Evolutionary conservation across 2,113 vertebrate species (phyloP), one percentile per base, ranked within the genome.

Genomic region (Herpetotheres cachinnans): DNA sequence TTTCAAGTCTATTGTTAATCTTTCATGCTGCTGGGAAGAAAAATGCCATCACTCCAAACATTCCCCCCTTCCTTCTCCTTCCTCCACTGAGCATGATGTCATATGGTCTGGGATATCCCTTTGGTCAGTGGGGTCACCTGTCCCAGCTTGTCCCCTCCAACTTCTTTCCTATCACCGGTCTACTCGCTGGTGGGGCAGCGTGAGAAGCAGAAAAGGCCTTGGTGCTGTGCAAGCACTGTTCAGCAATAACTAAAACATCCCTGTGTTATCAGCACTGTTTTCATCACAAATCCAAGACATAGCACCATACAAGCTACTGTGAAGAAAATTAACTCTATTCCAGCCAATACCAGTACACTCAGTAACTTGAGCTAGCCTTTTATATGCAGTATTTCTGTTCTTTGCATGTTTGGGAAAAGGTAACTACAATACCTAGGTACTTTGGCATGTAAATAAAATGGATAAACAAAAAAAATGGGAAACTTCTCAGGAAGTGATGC

Each of bases 71-170:
- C 29, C 16, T 63, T 1, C 22, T 36, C 32, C 27, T 65, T 56
- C 17, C 24, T n/a, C 17, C 17, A 3, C 49, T 70, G 27, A 78
- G 22, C 0, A 0, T 54, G 44, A 49, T 27, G 15, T n/a, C 27
- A 4, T n/a, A 11, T 21, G 30, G 8, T 38, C 2, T 63, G 55
- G 40, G 24, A 15, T 54, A 55, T 79, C 27, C n/a, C 58, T 85
- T 36, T 72, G 47, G 40, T 67, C 40, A n/a, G 19, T 8, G 30
- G 30, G 30, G 20, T 47, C 38, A 67, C 46, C 32, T 82, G 54
- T 67, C 58, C 22, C 22, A 27, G 34, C 47, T 77, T 7, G 63
- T 38, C 9, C 32, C 36, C 34, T 85, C 10, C 15, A 82, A 13
- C 34, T 81, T 56, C 25, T 42, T 83, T 29, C 56, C 16, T 8